Evolutionary conservation across 2,888 invertebrate genomes (phyloP), one percentile per base, ranked within the genome.

Genomic region (Crossocerus cetratus): DNA sequence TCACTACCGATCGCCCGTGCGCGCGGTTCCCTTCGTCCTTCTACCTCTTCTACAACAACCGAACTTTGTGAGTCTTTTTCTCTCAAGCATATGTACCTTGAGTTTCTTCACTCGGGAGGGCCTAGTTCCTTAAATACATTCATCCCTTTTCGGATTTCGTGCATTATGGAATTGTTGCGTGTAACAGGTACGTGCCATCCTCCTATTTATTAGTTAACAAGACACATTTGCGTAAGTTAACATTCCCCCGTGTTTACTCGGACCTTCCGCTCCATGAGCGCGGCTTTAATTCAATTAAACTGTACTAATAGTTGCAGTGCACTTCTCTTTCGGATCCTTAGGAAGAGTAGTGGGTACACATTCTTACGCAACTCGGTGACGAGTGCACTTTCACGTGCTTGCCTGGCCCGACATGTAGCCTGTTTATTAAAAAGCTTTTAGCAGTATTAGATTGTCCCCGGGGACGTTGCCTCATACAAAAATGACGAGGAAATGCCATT

Each of bases 401-500:
- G 32, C 8, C 0, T 11, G 3, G 32, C 5, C 8, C 8, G 32
- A 11, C 32, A 32, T 70, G 71, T 78, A 82, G 76, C 78, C 78
- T 83, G 83, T 84, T 84, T 85, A 83, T 85, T 85, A 84, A 85
- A 85, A 85, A 85, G 85, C 85, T 85, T 84, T 85, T 80, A 85
- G 84, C 77, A 78, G 83, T 85, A 85, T 85, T 85, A 82, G 75
- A 82, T 78, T 70, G 69, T 54, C 60, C 71, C 69, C 69, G 61
- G 64, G 63, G 42, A 72, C 71, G 64, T 65, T 69, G 59, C 55
- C 67, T 69, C 20, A 21, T 56, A 57, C 44, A 21, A 59, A 54
- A 70, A 75, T 66, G 70, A 62, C 49, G 3, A 13, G 14, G 58
- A 23, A 61, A 11, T 56, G 57, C n/a, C 23, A 32, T 16, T 5